A percentile compares a stretch with the other conserved stretches of the same genome.
phyloP scores from a whole-genome alignment of 2,888 invertebrate species.

The Trachelus tabidus region DNA sequence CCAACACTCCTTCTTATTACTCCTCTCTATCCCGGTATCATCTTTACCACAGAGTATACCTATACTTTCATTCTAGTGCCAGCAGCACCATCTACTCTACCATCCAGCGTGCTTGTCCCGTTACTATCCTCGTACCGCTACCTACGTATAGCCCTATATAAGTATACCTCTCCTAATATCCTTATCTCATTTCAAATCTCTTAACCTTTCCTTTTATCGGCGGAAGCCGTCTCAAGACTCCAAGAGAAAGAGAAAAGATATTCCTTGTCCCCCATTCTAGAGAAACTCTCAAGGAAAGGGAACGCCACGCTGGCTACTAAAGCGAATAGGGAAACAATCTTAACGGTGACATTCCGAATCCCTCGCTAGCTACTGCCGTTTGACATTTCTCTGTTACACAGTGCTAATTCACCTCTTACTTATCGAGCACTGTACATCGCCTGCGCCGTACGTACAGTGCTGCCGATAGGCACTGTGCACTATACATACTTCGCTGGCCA shows the following conservation, averaged over 20 bases:
- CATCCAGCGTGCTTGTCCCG: background rate
- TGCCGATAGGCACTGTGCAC: background rate
- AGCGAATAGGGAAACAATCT: background rate
- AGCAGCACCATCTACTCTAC: background rate
- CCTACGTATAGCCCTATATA: background rate
- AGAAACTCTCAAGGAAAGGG: background rate
- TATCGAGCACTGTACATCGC: background rate
- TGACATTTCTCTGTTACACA: background rate
- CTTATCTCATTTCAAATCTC: background rate
- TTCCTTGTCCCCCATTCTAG: background rate
- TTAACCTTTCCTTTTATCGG: background rate
- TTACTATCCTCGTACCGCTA: background rate
- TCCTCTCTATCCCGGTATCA: background rate
- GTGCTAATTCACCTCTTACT: background rate
- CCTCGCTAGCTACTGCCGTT: background rate
- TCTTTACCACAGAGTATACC: background rate
- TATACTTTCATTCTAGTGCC: background rate
- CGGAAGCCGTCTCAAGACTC: background rate
- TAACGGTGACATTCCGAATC: background rate
- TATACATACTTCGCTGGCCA: background rate
- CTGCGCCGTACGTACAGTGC: background rate
- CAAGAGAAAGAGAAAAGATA: background rate
- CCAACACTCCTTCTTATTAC: conserved; percentile 5
- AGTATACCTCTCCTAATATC: background rate
- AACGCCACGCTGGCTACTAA: background rate